These are phyloP conservation scores for Amblyopsis rosae DNA, from an alignment of 2,113 vertebrate species.

Conservation along the genomic window DNA sequence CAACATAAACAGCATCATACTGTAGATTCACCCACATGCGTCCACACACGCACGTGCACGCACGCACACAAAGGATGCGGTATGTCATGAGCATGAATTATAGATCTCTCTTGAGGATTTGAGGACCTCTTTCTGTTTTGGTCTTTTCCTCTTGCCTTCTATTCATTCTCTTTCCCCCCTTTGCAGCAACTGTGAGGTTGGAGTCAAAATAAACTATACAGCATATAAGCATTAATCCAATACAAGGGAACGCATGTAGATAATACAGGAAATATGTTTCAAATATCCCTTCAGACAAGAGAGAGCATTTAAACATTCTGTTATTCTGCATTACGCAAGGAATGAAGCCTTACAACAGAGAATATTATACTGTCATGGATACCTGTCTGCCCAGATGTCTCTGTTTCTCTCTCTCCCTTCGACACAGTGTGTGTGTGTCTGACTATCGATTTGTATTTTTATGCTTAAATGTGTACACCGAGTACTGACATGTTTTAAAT, in stretches of 20 bases:
- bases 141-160: slow-evolving; percentile 19
- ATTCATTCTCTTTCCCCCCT: slow-evolving; percentile 23
- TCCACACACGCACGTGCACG: slow-evolving; percentile 21
- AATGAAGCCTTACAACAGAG: slow-evolving; percentile 12
- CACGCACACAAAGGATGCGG: slow-evolving; percentile 15
- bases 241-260: slow-evolving; percentile 9
- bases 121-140: slow-evolving; percentile 31
- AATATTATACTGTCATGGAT: slow-evolving; percentile 27
- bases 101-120: slow-evolving; percentile 69
- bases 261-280: not conserved
- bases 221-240: slow-evolving; percentile 42
- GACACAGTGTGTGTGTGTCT: not conserved
- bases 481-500: too few species aligned
- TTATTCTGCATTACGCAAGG: not conserved
- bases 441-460: too few species aligned
- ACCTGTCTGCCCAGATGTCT: not conserved
- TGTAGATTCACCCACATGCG: slow-evolving; percentile 22
- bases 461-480: not conserved
- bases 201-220: slow-evolving; percentile 4
- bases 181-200: not conserved
- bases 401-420: not conserved
- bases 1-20: slow-evolving; percentile 34
- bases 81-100: slow-evolving; percentile 71
- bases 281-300: slow-evolving; percentile 21
- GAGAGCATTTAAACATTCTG: not conserved